phyloP scores from a whole-genome alignment of 2,888 invertebrate species.

The Eupithecia pulchellata region DNA sequence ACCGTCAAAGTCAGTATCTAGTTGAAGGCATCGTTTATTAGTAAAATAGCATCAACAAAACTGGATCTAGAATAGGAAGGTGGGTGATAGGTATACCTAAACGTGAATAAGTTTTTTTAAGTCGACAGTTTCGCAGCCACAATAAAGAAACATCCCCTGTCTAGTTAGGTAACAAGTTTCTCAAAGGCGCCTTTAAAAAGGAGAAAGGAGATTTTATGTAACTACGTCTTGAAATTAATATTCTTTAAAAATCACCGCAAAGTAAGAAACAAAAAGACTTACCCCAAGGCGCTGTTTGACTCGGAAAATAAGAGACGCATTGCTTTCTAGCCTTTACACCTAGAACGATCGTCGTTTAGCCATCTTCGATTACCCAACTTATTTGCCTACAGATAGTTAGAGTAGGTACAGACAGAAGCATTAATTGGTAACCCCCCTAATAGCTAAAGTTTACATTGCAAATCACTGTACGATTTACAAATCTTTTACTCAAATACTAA shows the following conservation, averaged over 20 bases:
- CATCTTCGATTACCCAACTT: not conserved
- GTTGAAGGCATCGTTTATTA: not conserved
- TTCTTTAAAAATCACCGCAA: not conserved
- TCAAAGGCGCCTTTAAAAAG: not conserved
- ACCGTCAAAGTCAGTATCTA: not conserved
- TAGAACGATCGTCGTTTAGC: not conserved
- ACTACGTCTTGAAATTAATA: not conserved
- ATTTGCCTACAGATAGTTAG: too few species aligned
- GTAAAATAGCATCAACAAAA: not conserved
- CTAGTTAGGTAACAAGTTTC: too few species aligned
- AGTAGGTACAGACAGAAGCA: too few species aligned
- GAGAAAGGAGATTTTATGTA: not conserved
- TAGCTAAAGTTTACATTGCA: too few species aligned
- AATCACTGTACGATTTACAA: too few species aligned
- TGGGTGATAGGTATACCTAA: too few species aligned
- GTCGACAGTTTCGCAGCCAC: too few species aligned
- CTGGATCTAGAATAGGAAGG: too few species aligned
- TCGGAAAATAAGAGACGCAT: constrained; percentile 5
- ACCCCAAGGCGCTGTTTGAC: not conserved
- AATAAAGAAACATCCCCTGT: too few species aligned
- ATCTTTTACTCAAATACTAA: too few species aligned
- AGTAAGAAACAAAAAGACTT: not conserved
- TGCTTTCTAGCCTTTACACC: not conserved
- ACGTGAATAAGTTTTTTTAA: too few species aligned
- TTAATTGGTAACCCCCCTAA: too few species aligned